Conservation (phyloP, 1,140 invertebrate genomes). For the Bombus haemorrhoidalis region DNA sequence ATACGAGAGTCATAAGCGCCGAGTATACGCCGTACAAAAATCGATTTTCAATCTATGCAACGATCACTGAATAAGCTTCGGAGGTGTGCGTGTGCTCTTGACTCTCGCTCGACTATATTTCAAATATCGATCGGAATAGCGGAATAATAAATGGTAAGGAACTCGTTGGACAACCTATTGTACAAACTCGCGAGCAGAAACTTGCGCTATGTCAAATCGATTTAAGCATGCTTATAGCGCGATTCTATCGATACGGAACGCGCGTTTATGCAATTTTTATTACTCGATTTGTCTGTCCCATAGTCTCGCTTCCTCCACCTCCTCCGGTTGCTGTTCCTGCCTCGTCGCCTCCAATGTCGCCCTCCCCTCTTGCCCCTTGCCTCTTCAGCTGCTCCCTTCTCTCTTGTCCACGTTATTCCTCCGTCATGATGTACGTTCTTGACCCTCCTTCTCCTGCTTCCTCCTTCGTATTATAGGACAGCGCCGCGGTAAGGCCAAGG, state of each 20-base stretch:
- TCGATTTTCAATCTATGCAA: too few relatives aligned
- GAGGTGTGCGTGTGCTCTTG: too few relatives aligned
- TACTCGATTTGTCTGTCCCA: neutral
- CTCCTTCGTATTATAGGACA: slow-evolving; percentile 26
- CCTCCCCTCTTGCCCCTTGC: neutral
- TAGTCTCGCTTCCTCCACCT: neutral
- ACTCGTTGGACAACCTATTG: too few relatives aligned
- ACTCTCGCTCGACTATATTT: too few relatives aligned
- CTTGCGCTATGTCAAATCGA: too few relatives aligned
- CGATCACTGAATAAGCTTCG: too few relatives aligned
- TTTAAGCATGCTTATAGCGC: neutral
- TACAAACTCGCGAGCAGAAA: too few relatives aligned
- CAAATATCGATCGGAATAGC: too few relatives aligned
- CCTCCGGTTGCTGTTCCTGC: neutral
- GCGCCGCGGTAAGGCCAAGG: slow-evolving; percentile 21
- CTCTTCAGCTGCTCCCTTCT: neutral
- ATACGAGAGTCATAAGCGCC: too few relatives aligned
- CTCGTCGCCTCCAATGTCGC: neutral
- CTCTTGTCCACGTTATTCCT: slow-evolving; percentile 21
- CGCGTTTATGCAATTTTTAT: neutral
- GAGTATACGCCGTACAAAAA: too few relatives aligned
- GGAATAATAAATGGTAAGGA: too few relatives aligned
- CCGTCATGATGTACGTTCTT: slow-evolving; percentile 33
- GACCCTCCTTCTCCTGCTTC: slow-evolving; percentile 21
- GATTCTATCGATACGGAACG: neutral